Evolutionary conservation across 2,113 vertebrate species (phyloP).

Genomic region (Paraplagusia blochii): DNA sequence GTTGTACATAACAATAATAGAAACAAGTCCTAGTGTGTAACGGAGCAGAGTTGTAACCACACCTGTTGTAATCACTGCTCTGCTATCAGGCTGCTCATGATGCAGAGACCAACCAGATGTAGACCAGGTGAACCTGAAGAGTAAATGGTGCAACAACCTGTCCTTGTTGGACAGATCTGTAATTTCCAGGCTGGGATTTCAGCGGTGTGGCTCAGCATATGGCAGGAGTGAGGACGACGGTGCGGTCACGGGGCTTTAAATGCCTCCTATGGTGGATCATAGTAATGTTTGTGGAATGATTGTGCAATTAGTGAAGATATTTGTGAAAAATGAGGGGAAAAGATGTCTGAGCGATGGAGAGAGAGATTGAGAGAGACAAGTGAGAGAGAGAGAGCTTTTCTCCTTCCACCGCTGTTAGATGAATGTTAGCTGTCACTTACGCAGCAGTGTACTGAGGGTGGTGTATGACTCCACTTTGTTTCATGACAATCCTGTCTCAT

Average conservation of each 20-base stretch:
- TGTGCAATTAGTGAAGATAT: constrained; percentile 14
- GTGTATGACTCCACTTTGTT: constrained; percentile 38
- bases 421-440: constrained; percentile 43
- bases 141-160: constrained; percentile 3
- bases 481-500: constrained; percentile 38
- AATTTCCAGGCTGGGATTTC: constrained; percentile 25
- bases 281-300: constrained; percentile 32
- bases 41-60: too few relatives aligned
- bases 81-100: constrained; percentile 2
- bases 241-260: constrained; percentile 4
- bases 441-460: constrained; percentile 27
- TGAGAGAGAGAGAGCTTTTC: background rate
- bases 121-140: constrained; percentile 4
- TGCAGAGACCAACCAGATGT: constrained; percentile 1
- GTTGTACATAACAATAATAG: too few relatives aligned
- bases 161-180: constrained; percentile 18
- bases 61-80: constrained; percentile 4
- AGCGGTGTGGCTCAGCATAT: constrained; percentile 35
- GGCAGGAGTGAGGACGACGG: constrained; percentile 9
- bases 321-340: constrained; percentile 9
- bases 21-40: too few relatives aligned
- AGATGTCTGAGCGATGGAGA: background rate
- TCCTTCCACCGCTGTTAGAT: constrained; percentile 15
- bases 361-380: background rate
- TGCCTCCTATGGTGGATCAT: constrained; percentile 16